phyloP scores from a whole-genome alignment of 2,113 vertebrate genomes.

The Promerops cafer region DNA sequence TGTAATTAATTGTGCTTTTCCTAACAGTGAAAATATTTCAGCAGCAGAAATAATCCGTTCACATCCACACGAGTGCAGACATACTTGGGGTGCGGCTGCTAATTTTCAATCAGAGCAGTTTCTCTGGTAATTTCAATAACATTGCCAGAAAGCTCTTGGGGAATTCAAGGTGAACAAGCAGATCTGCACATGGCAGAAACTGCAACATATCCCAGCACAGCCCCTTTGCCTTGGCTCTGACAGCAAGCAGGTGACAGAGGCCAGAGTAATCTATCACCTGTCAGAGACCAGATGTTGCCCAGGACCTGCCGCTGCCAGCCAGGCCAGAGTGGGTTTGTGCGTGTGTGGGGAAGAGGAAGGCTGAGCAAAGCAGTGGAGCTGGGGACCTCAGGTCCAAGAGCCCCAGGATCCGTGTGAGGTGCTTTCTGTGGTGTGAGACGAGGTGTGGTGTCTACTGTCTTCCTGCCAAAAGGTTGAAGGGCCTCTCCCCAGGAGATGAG shows the following conservation, averaged over 20 bases:
- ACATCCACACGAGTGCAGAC: not conserved
- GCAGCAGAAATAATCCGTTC: not conserved
- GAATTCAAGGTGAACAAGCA: not conserved
- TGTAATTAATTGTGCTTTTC: conserved; percentile 32
- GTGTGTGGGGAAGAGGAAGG: not conserved
- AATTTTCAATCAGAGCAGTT: conserved; percentile 17
- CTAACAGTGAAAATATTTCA: not conserved
- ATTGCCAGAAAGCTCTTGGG: not conserved
- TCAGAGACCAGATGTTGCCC: not conserved
- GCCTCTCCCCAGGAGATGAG: not conserved
- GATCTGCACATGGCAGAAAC: not conserved
- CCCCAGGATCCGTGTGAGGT: not conserved
- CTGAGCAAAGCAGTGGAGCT: not conserved
- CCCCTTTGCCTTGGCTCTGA: not conserved
- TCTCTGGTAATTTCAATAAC: not conserved
- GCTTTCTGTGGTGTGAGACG: rapidly evolving
- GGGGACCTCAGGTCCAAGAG: not conserved
- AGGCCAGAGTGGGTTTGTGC: not conserved
- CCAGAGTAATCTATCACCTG: not conserved
- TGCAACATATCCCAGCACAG: not conserved
- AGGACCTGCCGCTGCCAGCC: rapidly evolving
- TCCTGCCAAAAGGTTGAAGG: not conserved
- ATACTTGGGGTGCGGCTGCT: not conserved
- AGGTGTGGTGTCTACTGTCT: rapidly evolving
- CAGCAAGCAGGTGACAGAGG: not conserved